Evolutionary conservation across 2,888 invertebrate species (phyloP), one percentile per base, ranked within the genome.

Genomic region (Leucoptera coffeella): DNA sequence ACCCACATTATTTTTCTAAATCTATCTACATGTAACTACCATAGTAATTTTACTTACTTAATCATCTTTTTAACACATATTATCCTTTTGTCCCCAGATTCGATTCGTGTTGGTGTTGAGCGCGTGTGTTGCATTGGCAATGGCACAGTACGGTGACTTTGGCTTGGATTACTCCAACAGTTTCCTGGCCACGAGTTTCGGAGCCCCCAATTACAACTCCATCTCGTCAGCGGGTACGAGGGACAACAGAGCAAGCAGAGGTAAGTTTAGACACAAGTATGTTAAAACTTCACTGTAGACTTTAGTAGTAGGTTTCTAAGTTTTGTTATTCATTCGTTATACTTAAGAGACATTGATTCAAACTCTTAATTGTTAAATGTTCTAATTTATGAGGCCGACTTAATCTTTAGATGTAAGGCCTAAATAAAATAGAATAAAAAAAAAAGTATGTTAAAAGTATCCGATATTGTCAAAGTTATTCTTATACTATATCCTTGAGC

Each of bases 221-320:
- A 47, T 71, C 6, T 50, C 64, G 2, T 39, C 50, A 10, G 62
- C 64, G 3, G 57, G 57, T 6, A 50, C 58, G 20, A 69, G 78
- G 41, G 78, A 78, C 41, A 74, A 77, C 13, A 56, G 78, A 45
- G 73, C 69, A 23, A 74, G 78, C 43, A 67, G 53, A 47, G 72
- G 73, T 71, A 50, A 17, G 9, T 17, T 17, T 17, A 17, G 9
- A 17, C 9, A 17, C n/a, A n/a, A 17, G 19, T 17, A n/a, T n/a
- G n/a, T n/a, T n/a, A n/a, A n/a, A n/a, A n/a, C n/a, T n/a, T n/a
- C n/a, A n/a, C n/a, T n/a, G n/a, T n/a, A n/a, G n/a, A n/a, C n/a
- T n/a, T n/a, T n/a, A n/a, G n/a, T n/a, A n/a, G n/a, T n/a, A n/a
- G n/a, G n/a, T n/a, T n/a, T n/a, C n/a, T n/a, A n/a, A n/a, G n/a